Evolutionary conservation across 2,113 vertebrate genomes (phyloP).

Genomic region (Alouatta palliata): DNA sequence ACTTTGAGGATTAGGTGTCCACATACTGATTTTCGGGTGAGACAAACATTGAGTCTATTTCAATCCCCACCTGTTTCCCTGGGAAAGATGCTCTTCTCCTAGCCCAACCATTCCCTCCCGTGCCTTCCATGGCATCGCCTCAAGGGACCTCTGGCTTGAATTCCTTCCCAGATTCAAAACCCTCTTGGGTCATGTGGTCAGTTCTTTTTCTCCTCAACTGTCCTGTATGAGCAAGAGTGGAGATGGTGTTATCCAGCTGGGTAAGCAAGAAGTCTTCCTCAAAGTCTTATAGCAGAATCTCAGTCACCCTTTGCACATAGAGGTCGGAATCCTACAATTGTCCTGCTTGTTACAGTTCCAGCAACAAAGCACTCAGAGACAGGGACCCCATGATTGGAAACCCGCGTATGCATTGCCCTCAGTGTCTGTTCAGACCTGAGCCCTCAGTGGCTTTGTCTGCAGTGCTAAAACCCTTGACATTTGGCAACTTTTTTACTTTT

Average conservation of each 20-base stretch:
- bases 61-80: not conserved
- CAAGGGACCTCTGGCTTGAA: no score
- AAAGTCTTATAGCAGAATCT: not conserved
- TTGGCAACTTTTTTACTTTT: not conserved
- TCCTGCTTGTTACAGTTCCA: rapidly evolving
- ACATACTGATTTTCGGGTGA: not conserved
- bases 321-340: not conserved
- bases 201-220: not conserved
- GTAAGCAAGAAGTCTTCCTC: not conserved
- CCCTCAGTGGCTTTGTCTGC: not conserved
- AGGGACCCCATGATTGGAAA: rapidly evolving
- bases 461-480: not conserved
- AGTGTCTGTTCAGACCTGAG: not conserved
- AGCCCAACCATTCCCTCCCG: rapidly evolving
- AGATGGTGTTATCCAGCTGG: no score
- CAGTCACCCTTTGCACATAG: rapidly evolving
- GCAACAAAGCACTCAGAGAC: rapidly evolving
- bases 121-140: not conserved
- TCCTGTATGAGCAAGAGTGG: not conserved
- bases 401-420: rapidly evolving
- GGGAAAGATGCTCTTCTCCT: not conserved
- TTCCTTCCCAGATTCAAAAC: not conserved
- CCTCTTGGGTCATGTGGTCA: no score
- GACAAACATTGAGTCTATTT: no score
- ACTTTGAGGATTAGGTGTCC: no score